Conservation (phyloP, 1,140 invertebrate species). For the Pissodes strobi region DNA sequence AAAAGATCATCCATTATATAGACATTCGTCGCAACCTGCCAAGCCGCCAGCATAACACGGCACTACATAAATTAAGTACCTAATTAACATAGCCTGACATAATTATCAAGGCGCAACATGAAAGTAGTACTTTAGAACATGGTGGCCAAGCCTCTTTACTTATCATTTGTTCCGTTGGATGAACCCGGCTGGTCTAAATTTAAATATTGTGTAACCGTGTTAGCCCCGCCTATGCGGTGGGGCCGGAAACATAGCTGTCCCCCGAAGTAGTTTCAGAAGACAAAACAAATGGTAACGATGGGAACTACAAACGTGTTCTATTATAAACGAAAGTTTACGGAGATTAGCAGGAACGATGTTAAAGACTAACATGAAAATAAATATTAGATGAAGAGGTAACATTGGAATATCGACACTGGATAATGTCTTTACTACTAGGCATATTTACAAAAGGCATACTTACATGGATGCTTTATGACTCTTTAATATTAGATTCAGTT, state of each 20-base stretch:
- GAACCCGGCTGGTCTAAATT: background rate
- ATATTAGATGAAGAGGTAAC: too few relatives aligned
- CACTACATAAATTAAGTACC: background rate
- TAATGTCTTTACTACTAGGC: too few relatives aligned
- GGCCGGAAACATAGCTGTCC: background rate
- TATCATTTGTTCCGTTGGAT: conserved; percentile 7
- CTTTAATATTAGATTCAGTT: too few relatives aligned
- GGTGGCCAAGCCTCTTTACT: conserved; percentile 5
- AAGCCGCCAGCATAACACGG: too few relatives aligned
- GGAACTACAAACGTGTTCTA: background rate
- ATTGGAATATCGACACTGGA: too few relatives aligned
- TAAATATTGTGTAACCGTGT: background rate
- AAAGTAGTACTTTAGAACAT: background rate
- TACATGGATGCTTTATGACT: too few relatives aligned
- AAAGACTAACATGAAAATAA: too few relatives aligned
- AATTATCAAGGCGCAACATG: too few relatives aligned
- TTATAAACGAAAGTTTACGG: too few relatives aligned
- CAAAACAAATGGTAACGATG: conserved; percentile 4
- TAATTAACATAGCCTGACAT: background rate
- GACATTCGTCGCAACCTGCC: background rate
- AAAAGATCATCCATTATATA: too few relatives aligned
- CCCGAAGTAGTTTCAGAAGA: background rate
- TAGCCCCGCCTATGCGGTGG: background rate
- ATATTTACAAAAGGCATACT: too few relatives aligned
- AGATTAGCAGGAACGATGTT: too few relatives aligned